These are phyloP conservation scores for Centruroides vittatus DNA, from an alignment of 1,140 invertebrate species.

Conservation along the genomic window DNA sequence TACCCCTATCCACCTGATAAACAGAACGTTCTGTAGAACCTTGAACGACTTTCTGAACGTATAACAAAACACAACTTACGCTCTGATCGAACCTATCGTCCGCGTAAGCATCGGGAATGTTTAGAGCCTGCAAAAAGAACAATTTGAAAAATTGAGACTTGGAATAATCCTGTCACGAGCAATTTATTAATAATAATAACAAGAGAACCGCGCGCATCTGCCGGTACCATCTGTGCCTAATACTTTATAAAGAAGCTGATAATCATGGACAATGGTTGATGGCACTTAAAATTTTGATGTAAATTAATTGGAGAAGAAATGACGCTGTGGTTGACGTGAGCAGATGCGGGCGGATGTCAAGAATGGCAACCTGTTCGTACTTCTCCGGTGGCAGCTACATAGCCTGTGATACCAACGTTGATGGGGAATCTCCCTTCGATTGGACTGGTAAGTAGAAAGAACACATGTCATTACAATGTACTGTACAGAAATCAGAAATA, in stretches of 20 bases:
- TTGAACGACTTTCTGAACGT: too few species aligned
- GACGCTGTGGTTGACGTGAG: too few species aligned
- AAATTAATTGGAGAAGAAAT: too few species aligned
- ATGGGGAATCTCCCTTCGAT: conserved; percentile 90
- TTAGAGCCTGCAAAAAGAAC: conserved; percentile 50
- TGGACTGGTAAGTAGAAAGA: conserved; percentile 30
- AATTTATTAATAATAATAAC: too few species aligned
- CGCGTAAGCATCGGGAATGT: conserved; percentile 76
- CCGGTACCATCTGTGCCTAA: too few species aligned
- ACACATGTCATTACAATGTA: background rate
- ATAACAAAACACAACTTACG: conserved; percentile 10
- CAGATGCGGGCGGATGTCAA: too few species aligned
- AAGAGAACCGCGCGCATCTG: too few species aligned
- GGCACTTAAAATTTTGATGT: too few species aligned
- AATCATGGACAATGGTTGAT: too few species aligned
- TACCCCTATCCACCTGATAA: conserved; percentile 50
- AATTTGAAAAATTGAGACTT: background rate
- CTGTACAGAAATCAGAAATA: too few species aligned
- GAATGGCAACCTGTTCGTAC: conserved; percentile 22
- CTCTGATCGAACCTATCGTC: conserved; percentile 80
- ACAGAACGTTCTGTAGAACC: background rate
- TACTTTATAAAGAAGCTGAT: too few species aligned
- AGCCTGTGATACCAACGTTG: conserved; percentile 77
- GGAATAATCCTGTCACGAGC: background rate
- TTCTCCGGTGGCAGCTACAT: conserved; percentile 56